Conservation (phyloP, 2,113 vertebrate genomes). For the Oryzias curvinotus region DNA sequence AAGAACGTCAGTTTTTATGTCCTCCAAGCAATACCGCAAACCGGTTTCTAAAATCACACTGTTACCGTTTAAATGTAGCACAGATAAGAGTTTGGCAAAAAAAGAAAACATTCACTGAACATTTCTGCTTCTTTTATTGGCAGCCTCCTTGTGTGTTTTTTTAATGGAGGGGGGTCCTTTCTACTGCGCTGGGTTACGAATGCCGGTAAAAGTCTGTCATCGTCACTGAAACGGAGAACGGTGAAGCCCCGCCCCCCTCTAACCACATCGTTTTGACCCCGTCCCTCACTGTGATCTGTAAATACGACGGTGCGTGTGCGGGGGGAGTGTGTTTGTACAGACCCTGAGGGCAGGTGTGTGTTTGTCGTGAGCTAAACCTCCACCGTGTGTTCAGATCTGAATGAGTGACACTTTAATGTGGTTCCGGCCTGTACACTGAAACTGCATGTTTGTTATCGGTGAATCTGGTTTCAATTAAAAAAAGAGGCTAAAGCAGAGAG, state of each 20-base stretch:
- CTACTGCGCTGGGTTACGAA: conserved; percentile 34
- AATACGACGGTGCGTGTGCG: conserved; percentile 66
- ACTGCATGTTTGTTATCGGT: conserved; percentile 96
- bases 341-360: conserved; percentile 44
- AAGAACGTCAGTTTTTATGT: conserved; percentile 55
- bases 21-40: conserved; percentile 73
- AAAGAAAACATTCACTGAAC: conserved; percentile 13
- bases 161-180: conserved; percentile 29
- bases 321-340: conserved; percentile 51
- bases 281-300: conserved; percentile 81
- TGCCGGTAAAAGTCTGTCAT: conserved; percentile 57
- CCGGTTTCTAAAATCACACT: conserved; percentile 56
- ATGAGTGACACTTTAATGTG: conserved; percentile 89
- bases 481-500: conserved; percentile 61
- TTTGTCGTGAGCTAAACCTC: conserved; percentile 80
- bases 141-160: conserved; percentile 41
- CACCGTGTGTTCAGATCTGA: conserved; percentile 85
- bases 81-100: conserved; percentile 47
- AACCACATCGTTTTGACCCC: conserved; percentile 32
- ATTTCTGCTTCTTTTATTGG: conserved; percentile 46
- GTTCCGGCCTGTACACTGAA: conserved; percentile 95
- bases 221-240: conserved; percentile 57
- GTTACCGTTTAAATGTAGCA: conserved; percentile 70
- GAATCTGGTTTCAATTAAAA: conserved; percentile 88
- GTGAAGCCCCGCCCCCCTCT: conserved; percentile 24